phyloP scores from a whole-genome alignment of 2,888 invertebrate genomes.

The Geophilus truncorum region DNA sequence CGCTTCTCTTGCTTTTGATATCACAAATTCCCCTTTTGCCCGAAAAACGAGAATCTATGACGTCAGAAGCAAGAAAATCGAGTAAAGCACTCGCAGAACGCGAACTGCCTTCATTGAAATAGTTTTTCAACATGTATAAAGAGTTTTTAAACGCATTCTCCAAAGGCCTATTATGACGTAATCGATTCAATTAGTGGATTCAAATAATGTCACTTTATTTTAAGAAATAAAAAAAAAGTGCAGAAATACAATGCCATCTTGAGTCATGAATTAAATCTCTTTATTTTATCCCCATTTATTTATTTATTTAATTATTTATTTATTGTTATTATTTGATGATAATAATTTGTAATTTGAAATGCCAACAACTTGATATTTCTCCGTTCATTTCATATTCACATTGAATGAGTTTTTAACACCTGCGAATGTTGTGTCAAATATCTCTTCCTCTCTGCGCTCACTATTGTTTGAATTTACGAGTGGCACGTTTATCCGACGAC shows the following conservation, averaged over 20 bases:
- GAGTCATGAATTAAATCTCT: background rate
- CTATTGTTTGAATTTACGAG: conserved; percentile 10
- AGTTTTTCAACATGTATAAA: background rate
- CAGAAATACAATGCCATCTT: no score
- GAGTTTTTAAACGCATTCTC: background rate
- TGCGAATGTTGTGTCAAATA: background rate
- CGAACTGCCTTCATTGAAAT: no score
- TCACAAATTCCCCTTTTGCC: no score
- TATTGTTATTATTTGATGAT: background rate
- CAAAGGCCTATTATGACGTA: background rate
- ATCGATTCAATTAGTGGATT: background rate
- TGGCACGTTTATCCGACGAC: conserved; percentile 3
- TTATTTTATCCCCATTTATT: background rate
- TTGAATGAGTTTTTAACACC: background rate
- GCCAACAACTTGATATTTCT: background rate
- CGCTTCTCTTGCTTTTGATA: no score
- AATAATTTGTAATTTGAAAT: no score
- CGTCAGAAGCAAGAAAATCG: no score
- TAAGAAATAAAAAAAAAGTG: background rate
- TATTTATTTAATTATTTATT: background rate
- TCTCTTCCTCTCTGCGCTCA: background rate
- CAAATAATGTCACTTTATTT: background rate
- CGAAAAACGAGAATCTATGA: no score
- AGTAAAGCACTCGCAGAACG: no score
- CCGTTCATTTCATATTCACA: background rate